These are phyloP conservation scores for Alexandromys fortis DNA, from an alignment of 2,113 vertebrate genomes.

Conservation along the genomic window DNA sequence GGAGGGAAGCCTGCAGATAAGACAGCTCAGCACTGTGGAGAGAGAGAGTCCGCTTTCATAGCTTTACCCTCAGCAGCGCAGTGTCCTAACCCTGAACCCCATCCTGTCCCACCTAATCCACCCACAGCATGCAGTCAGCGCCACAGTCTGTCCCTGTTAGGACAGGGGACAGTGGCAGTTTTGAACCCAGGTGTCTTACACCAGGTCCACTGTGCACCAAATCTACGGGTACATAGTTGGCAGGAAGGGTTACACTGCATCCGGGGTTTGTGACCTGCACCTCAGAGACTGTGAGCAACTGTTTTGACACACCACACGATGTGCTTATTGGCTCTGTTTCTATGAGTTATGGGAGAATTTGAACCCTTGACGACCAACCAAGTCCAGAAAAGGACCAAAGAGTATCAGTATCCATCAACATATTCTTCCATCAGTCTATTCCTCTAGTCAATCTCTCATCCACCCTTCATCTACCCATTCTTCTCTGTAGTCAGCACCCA, in stretches of 20 bases:
- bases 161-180: not conserved
- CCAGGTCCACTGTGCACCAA: not conserved
- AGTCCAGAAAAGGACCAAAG: constrained; percentile 3
- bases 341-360: not conserved
- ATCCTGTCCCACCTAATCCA: not conserved
- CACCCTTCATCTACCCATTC: too few species aligned
- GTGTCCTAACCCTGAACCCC: not conserved
- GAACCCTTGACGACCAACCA: not conserved
- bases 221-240: not conserved
- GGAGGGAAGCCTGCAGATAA: not conserved
- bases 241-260: not conserved
- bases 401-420: not conserved
- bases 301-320: not conserved
- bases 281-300: not conserved
- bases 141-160: not conserved
- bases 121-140: too few species aligned
- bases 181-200: not conserved
- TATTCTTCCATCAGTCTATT: not conserved
- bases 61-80: not conserved
- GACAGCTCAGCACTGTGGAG: not conserved
- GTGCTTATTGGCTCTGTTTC: not conserved
- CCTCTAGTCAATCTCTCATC: not conserved
- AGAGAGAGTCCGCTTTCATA: not conserved
- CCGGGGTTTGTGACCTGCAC: not conserved
- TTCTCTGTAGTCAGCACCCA: not conserved